Evolutionary conservation across 2,888 invertebrate species (phyloP), one percentile per base, ranked within the genome.

Genomic region (Erynnis tages): DNA sequence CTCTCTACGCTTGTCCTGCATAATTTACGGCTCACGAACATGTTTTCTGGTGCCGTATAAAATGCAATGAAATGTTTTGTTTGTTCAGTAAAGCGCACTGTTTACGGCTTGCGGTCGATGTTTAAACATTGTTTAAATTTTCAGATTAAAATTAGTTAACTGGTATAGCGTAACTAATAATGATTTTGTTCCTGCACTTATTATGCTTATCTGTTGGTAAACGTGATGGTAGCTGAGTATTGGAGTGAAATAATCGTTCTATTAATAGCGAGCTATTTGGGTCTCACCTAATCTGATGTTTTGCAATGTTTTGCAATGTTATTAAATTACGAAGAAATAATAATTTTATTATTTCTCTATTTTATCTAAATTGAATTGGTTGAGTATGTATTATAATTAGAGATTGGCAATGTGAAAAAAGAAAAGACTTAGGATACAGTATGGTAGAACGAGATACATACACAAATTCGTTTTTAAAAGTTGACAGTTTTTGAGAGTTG

Each of bases 11-110:
- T 54, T 53, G 54, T 53, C 52, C 55, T 57, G 61, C 63, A 60
- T 64, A 62, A 62, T 62, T 60, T 64, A 65, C 56, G 55, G 53
- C 44, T 54, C 30, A 54, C 53, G 60, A 57, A 60, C 60, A 56
- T 56, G 60, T 62, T 56, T 53, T 56, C 57, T 55, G 48, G 40
- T 46, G 53, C 48, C 54, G 58, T 57, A 53, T 59, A 60, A 60
- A 61, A 54, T 55, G 54, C 55, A 56, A 59, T 57, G 53, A 54
- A 50, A 55, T 55, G 55, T 56, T 54, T 55, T 56, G 47, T 53
- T 56, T 52, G 55, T 37, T 38, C 30, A 17, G 14, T 38, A 38
- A 37, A 52, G 11, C 44, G 38, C 30, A 29, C 44, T 17, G 23
- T 52, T 45, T 38, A 52, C 30, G 27, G 37, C 34, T 25, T 45